phyloP scores from a whole-genome alignment of 2,113 vertebrate genomes.

The Muscicapa adusta region DNA sequence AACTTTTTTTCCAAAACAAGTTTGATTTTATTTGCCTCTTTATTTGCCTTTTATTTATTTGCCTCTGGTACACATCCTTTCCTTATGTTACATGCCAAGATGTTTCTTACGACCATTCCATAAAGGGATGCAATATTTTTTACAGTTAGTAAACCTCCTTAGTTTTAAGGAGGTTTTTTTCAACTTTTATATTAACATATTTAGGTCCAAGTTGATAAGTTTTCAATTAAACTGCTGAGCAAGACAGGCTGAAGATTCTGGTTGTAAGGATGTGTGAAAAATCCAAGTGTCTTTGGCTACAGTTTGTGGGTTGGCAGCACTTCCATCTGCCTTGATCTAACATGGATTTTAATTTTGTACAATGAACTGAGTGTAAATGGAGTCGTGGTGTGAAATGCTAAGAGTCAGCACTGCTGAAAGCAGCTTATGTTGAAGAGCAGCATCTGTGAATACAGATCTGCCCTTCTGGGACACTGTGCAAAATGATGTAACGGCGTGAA shows the following conservation, averaged over 20 bases:
- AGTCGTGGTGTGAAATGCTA: background rate
- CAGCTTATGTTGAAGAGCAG: background rate
- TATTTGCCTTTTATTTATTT: background rate
- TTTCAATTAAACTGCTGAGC: background rate
- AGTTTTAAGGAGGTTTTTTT: background rate
- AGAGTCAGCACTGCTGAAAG: conserved; percentile 14
- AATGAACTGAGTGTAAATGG: background rate
- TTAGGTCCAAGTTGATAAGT: background rate
- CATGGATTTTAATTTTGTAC: background rate
- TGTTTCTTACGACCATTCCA: background rate
- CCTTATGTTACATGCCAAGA: background rate
- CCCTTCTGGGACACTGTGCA: conserved; percentile 68
- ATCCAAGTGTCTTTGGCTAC: background rate
- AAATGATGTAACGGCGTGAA: conserved; percentile 80
- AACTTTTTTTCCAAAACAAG: background rate
- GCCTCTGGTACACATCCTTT: background rate
- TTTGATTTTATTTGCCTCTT: background rate
- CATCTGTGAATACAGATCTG: conserved; percentile 1
- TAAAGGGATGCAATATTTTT: background rate
- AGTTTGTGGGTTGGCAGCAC: background rate
- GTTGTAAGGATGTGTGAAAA: conserved; percentile 12
- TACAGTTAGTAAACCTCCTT: background rate
- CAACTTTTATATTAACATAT: background rate
- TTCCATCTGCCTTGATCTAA: background rate
- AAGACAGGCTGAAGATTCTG: background rate